Base-by-base conservation (phyloP, 1,140 invertebrate genomes). In the Zaprionus vittiger region DNA sequence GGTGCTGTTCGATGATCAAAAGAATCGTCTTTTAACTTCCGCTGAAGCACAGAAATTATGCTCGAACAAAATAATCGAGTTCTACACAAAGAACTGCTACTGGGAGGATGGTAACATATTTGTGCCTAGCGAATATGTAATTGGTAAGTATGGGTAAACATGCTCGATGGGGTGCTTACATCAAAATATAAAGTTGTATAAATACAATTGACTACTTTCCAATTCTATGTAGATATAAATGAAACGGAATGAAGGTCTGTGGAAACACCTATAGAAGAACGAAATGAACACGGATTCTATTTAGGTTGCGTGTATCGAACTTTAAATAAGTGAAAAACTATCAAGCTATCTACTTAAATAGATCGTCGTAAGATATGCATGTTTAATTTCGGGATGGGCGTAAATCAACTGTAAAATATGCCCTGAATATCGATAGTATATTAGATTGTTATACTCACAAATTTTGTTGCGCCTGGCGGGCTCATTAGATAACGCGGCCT, bases 401-500 rank as follows among this genome's bases (percentile, higher is more conserved):
- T 2, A 14, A 52, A 52, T 52, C 1, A 52, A 24, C 9, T 52
- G n/a, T 7, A 2, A 22, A 24, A 52, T 17, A 9, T 47, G 20
- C 47, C 20, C 12, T 5, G 20, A 9, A 11, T 9, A 20, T 12
- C 47, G 41, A 17, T 47, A 2, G 41, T 44, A 44, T 44, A 44
- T 44, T 47, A 47, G 5, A 1, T 52, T 24, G 5, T 4, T 12
- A 4, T 64, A 81, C 85, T 85, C 79, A 90, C 85, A 91, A 52
- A 60, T 78, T 67, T 83, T 81, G 70, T 56, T 57, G 41, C 67
- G 80, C 61, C 75, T 85, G 59, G 52, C 69, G 64, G 64, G 66
- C 66, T 77, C 73, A 75, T 80, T 81, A 76, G 73, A 54, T 57
- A 65, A 28, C 62, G 62, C 64, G 54, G 76, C 84, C 70, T 83